Evolutionary conservation across 2,888 invertebrate genomes (phyloP).

Genomic region (Tachina lurida): DNA sequence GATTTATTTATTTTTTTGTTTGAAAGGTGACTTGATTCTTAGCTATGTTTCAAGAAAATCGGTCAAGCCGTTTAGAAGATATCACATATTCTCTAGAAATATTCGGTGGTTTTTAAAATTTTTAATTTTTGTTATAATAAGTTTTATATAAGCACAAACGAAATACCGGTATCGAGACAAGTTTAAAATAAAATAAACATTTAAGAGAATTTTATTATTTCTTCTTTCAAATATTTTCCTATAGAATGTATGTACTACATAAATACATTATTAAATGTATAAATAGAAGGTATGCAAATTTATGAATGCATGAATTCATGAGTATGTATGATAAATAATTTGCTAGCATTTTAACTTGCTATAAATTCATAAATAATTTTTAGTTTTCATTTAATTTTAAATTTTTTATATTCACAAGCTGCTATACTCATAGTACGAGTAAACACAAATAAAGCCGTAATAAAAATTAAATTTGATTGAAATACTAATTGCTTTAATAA

Average conservation of each 20-base stretch:
- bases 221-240: slow-evolving; percentile 14
- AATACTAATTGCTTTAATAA: slow-evolving; percentile 32
- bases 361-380: slow-evolving; percentile 2
- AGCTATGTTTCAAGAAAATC: too few species aligned
- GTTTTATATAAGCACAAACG: too few species aligned
- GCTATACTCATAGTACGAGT: slow-evolving; percentile 46
- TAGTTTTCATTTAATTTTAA: not conserved
- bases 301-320: not conserved
- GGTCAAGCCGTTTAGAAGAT: too few species aligned
- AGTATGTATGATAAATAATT: not conserved
- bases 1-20: too few species aligned
- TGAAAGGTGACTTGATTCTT: too few species aligned
- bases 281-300: not conserved
- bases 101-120: too few species aligned
- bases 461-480: slow-evolving; percentile 54
- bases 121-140: too few species aligned
- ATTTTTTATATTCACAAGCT: slow-evolving; percentile 32
- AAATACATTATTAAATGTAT: not conserved
- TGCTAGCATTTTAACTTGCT: not conserved
- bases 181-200: not conserved
- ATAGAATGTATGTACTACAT: not conserved
- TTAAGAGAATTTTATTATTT: slow-evolving; percentile 25
- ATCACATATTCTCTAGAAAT: too few species aligned
- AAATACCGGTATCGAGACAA: too few species aligned
- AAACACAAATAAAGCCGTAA: slow-evolving; percentile 49